phyloP scores from a whole-genome alignment of 2,797 vertebrate genomes.

The Ispidina picta region DNA sequence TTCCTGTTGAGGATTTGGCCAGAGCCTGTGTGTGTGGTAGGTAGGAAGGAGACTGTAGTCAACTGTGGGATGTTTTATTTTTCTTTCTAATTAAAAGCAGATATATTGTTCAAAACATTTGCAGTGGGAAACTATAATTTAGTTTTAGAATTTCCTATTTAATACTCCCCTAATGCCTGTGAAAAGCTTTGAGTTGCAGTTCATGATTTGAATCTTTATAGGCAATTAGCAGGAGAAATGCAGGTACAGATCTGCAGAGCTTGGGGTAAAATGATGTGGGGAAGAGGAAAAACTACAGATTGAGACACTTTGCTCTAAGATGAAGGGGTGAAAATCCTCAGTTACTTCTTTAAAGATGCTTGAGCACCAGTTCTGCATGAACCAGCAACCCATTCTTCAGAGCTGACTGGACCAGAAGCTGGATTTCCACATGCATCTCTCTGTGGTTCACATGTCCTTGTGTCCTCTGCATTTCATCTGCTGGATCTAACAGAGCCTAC shows the following conservation, averaged over 20 bases:
- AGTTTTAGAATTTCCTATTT: slow-evolving; percentile 68
- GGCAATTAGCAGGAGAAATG: slow-evolving; percentile 51
- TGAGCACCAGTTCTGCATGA: background rate
- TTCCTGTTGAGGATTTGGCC: background rate
- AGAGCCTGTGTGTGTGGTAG: background rate
- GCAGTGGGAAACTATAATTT: slow-evolving; percentile 61
- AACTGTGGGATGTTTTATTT: slow-evolving; percentile 23
- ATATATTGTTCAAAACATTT: slow-evolving; percentile 28
- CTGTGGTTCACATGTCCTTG: background rate
- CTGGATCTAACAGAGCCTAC: background rate
- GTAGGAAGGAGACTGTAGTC: background rate
- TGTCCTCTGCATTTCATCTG: background rate
- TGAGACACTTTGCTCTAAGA: background rate
- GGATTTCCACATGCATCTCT: rapidly evolving
- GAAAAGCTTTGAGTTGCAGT: slow-evolving; percentile 59
- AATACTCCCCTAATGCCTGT: slow-evolving; percentile 70
- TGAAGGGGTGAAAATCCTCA: background rate
- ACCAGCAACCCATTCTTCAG: background rate
- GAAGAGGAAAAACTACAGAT: background rate
- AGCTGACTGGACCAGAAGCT: background rate
- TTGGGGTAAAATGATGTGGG: background rate
- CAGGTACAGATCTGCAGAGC: slow-evolving; percentile 31
- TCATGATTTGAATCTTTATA: slow-evolving; percentile 59
- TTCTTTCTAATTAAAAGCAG: slow-evolving; percentile 76
- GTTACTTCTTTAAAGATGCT: background rate